A percentile compares a stretch with the other conserved stretches of the same genome.
These are phyloP conservation scores for Thripadectes ignobilis DNA, from an alignment of 2,797 vertebrate species.

Conservation along the genomic window DNA sequence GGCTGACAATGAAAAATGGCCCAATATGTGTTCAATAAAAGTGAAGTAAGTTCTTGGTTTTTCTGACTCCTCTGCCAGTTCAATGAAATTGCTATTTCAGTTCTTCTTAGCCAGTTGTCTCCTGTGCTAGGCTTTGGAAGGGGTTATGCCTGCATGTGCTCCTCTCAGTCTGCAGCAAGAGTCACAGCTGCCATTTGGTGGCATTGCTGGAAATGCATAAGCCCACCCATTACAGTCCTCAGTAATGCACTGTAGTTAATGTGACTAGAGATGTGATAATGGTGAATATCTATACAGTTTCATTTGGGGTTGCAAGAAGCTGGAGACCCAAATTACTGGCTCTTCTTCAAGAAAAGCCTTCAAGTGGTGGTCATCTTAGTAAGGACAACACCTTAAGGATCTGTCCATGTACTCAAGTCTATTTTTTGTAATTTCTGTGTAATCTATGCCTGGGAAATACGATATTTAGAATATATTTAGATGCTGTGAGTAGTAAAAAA, in stretches of 20 bases:
- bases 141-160: background rate
- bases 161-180: background rate
- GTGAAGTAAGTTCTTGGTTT: background rate
- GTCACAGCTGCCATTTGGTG: background rate
- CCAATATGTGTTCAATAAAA: background rate
- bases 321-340: background rate
- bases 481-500: background rate
- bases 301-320: background rate
- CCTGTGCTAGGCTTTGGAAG: background rate
- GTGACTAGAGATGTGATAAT: background rate
- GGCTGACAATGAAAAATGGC: background rate
- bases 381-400: background rate
- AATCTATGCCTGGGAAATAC: background rate
- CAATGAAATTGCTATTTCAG: background rate
- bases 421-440: background rate
- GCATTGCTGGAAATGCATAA: background rate
- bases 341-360: background rate
- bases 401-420: background rate
- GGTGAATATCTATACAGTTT: background rate
- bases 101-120: background rate
- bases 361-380: background rate
- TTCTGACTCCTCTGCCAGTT: background rate
- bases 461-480: background rate
- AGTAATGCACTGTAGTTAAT: background rate
- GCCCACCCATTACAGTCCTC: background rate